Percentiles rank a stretch among this genome's conserved stretches.
phyloP scores from a whole-genome alignment of 2,113 vertebrate genomes.

The Sphaerodactylus townsendi region DNA sequence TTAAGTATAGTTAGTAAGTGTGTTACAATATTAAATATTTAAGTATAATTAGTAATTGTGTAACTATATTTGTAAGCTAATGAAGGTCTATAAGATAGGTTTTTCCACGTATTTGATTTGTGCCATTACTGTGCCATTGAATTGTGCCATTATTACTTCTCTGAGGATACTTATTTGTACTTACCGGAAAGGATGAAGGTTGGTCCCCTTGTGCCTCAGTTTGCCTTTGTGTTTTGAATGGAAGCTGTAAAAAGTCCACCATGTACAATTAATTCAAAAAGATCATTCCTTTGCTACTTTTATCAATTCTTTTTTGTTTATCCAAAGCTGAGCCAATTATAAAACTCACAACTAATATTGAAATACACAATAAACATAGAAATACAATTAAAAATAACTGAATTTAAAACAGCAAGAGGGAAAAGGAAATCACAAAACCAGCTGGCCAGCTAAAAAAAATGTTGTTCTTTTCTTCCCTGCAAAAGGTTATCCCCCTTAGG shows the following conservation, averaged over 20 bases:
- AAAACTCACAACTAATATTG: not conserved
- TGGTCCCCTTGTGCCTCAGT: constrained; percentile 77
- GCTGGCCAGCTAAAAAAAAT: too few species aligned
- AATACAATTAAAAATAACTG: not conserved
- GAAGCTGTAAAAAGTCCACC: constrained; percentile 71
- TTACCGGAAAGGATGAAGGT: constrained; percentile 86
- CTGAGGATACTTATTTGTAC: constrained; percentile 25
- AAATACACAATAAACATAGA: constrained; percentile 5
- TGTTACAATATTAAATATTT: too few species aligned
- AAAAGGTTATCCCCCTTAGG: too few species aligned
- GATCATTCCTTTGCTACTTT: not conserved
- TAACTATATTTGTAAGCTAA: too few species aligned
- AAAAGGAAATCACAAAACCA: not conserved
- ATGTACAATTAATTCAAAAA: not conserved
- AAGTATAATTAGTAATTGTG: too few species aligned
- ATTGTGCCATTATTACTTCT: not conserved
- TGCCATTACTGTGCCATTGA: too few species aligned
- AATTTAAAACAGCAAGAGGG: not conserved
- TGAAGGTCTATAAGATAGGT: too few species aligned
- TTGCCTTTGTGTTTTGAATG: constrained; percentile 80
- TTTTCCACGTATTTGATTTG: too few species aligned
- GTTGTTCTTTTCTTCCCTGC: not conserved
- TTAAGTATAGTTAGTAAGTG: too few species aligned
- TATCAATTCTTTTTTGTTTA: not conserved
- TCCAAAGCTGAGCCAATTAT: not conserved